Evolutionary conservation across 2,888 invertebrate species (phyloP).

Genomic region (Cylindroiulus punctatus): DNA sequence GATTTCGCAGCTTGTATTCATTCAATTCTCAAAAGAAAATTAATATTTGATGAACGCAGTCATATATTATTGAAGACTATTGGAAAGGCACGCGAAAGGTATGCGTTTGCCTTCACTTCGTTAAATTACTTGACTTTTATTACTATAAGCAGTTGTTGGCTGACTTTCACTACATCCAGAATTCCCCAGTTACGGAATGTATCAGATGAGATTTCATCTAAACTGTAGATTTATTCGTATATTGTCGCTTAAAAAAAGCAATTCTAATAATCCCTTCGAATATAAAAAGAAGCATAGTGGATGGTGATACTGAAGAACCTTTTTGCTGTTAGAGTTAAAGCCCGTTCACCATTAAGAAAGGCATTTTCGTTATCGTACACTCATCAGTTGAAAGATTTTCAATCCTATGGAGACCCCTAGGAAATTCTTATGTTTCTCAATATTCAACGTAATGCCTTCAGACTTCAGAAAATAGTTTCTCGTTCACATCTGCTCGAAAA

Average conservation of each 20-base stretch:
- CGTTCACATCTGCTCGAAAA: conserved; percentile 26
- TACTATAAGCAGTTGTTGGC: conserved; percentile 30
- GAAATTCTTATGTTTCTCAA: background rate
- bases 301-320: background rate
- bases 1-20: background rate
- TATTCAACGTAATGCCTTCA: background rate
- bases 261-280: conserved; percentile 24
- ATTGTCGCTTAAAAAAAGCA: conserved; percentile 39
- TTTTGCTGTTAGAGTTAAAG: background rate
- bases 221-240: conserved; percentile 45
- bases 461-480: background rate
- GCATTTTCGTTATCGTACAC: conserved; percentile 45
- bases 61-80: conserved; percentile 30
- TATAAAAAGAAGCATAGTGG: conserved; percentile 9
- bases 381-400: conserved; percentile 43
- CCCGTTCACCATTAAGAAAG: conserved; percentile 44
- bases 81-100: conserved; percentile 8
- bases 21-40: background rate
- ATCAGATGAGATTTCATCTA: conserved; percentile 45
- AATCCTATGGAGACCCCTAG: background rate
- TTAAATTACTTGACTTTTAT: conserved; percentile 39
- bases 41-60: conserved; percentile 19
- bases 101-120: background rate
- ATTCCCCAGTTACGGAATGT: conserved; percentile 35
- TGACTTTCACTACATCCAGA: conserved; percentile 45